These are phyloP conservation scores for Enteromius anoplus DNA, from an alignment of 2,797 vertebrate genomes.

Conservation along the genomic window DNA sequence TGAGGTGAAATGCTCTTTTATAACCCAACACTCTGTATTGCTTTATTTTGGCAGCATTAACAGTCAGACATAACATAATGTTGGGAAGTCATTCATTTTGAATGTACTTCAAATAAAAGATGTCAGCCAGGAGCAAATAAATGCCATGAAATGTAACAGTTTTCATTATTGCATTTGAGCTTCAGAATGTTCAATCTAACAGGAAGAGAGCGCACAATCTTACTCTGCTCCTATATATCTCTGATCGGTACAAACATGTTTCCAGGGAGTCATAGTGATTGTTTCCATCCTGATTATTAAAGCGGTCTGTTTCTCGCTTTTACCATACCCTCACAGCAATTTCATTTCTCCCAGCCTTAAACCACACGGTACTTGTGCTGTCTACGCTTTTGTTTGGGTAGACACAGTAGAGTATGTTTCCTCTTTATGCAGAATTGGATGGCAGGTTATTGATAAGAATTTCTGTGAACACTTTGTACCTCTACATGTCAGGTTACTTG, in stretches of 20 bases:
- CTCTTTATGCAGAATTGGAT: conserved; percentile 1
- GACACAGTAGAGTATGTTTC: neutral
- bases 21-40: neutral
- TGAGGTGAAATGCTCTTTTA: neutral
- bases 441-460: neutral
- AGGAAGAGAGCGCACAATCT: neutral
- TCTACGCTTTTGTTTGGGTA: neutral
- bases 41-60: conserved; percentile 13
- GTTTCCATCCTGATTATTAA: conserved; percentile 18
- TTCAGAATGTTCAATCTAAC: neutral
- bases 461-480: neutral
- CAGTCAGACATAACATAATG: neutral
- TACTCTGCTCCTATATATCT: neutral
- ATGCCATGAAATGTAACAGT: conserved; percentile 11
- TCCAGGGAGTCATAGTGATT: conserved; percentile 1
- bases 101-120: conserved; percentile 10
- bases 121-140: conserved; percentile 18
- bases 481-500: conserved; percentile 39
- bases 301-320: conserved; percentile 2
- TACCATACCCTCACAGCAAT: conserved; percentile 5
- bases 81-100: conserved; percentile 10
- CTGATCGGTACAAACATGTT: conserved; percentile 21
- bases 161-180: conserved; percentile 27
- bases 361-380: neutral
- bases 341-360: conserved; percentile 14